These are phyloP conservation scores for Nyctibius bracteatus DNA, from an alignment of 2,113 vertebrate genomes.

Conservation along the genomic window DNA sequence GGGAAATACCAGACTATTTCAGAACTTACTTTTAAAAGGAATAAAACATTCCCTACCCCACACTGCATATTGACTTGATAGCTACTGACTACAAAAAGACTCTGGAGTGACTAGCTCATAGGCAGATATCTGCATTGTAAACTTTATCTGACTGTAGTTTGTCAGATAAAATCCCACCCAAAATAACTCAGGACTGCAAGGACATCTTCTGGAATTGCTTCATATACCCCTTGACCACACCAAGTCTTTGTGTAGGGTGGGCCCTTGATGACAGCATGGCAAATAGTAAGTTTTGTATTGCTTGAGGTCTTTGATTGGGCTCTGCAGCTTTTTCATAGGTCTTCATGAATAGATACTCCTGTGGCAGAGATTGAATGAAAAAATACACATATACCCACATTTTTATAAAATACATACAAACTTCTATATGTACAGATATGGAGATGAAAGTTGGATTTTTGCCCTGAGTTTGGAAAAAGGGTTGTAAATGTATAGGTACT, in stretches of 20 bases:
- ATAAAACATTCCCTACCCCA: neutral
- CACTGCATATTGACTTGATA: neutral
- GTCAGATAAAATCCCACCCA: neutral
- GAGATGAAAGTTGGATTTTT: neutral
- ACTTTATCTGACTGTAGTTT: neutral
- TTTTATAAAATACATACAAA: neutral
- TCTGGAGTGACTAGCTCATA: neutral
- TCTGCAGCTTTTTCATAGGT: neutral
- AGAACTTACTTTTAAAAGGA: neutral
- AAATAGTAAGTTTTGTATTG: neutral
- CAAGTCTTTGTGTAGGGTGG: neutral
- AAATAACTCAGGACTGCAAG: neutral
- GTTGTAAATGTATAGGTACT: neutral
- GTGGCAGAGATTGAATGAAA: neutral
- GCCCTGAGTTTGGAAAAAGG: neutral
- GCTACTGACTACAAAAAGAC: neutral
- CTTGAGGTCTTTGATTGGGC: neutral
- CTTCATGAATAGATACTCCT: neutral
- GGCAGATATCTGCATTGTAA: neutral
- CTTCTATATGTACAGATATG: fast-evolving
- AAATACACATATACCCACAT: neutral
- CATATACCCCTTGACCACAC: neutral
- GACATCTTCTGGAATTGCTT: neutral
- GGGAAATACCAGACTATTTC: neutral
- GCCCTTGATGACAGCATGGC: neutral